Evolutionary conservation across 2,113 vertebrate species (phyloP).

Genomic region (Cyanistes caeruleus): DNA sequence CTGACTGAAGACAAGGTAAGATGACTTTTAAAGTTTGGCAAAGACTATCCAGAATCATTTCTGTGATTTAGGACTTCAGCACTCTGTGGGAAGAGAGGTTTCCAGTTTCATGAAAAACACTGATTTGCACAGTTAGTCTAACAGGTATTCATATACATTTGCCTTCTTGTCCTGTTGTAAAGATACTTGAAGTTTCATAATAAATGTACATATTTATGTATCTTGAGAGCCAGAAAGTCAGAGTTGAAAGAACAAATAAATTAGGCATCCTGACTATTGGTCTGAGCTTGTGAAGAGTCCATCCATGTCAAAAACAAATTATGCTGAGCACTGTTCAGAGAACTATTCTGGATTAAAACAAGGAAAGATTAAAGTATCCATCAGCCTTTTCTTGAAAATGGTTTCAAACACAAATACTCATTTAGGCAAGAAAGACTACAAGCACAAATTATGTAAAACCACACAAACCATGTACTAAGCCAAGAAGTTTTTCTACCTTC

Average conservation of each 20-base stretch:
- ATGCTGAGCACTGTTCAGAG: neutral
- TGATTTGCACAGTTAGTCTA: neutral
- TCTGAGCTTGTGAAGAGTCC: neutral
- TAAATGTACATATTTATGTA: neutral
- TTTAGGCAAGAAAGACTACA: neutral
- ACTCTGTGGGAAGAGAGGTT: neutral
- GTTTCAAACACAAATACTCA: neutral
- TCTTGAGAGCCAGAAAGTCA: neutral
- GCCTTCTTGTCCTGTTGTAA: neutral
- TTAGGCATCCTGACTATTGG: neutral
- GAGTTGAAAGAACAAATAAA: neutral
- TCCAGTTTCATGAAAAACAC: neutral
- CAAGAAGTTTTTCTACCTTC: neutral
- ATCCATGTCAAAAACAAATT: neutral
- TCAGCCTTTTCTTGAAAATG: neutral
- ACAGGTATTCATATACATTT: neutral
- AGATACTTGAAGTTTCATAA: neutral
- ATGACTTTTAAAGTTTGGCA: neutral
- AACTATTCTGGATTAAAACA: neutral
- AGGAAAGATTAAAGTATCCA: neutral
- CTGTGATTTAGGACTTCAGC: neutral
- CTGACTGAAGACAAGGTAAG: neutral
- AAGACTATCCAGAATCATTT: neutral
- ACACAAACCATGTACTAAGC: neutral
- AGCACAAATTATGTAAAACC: neutral